phyloP scores from a whole-genome alignment of 2,113 vertebrate genomes.

The Phodopus roborovskii region DNA sequence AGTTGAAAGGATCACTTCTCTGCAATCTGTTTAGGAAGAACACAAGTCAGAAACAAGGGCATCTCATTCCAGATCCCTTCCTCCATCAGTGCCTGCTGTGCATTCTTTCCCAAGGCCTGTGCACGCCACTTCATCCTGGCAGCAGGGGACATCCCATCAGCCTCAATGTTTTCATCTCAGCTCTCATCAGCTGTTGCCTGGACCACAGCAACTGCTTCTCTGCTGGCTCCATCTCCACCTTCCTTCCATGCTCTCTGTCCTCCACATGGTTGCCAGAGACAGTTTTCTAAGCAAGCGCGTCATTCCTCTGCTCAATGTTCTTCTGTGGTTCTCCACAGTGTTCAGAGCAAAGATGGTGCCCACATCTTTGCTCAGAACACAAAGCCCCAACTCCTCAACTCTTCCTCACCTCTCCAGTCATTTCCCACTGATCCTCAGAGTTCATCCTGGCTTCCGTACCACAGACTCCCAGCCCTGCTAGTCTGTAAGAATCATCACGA shows the following conservation, averaged over 20 bases:
- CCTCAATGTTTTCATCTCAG: slow-evolving; percentile 26
- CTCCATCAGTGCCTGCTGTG: background rate
- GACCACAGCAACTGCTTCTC: background rate
- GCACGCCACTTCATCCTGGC: background rate
- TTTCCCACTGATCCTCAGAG: background rate
- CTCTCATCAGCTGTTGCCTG: slow-evolving; percentile 4
- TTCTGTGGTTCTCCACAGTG: background rate
- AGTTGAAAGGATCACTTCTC: slow-evolving; percentile 27
- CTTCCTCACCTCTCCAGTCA: background rate
- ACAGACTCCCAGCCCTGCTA: background rate
- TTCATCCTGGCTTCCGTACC: background rate
- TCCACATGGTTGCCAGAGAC: background rate
- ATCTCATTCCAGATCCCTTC: background rate
- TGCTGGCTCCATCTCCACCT: background rate
- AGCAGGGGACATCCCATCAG: background rate
- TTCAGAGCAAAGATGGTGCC: slow-evolving; percentile 8
- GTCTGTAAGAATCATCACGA: background rate
- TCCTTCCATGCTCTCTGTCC: background rate
- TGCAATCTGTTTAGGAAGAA: slow-evolving; percentile 53
- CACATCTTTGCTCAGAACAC: background rate
- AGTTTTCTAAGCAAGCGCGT: background rate
- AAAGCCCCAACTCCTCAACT: background rate
- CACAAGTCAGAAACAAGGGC: slow-evolving; percentile 48
- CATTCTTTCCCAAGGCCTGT: background rate
- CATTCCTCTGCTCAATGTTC: background rate